Evolutionary conservation across 2,888 invertebrate genomes (phyloP), one percentile per base, ranked within the genome.

Genomic region (Griposia aprilina): DNA sequence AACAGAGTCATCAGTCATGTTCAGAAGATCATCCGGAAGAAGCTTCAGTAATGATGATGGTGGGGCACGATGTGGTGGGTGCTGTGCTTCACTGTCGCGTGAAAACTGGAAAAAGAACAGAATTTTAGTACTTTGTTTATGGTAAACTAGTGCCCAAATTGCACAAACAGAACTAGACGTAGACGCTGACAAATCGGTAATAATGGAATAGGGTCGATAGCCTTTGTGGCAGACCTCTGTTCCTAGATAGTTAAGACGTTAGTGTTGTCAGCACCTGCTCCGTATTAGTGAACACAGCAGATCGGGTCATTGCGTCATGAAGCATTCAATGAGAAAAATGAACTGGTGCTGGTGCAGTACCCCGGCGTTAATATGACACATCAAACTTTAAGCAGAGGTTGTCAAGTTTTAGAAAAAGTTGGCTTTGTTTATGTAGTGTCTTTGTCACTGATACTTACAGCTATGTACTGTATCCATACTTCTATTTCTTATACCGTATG

Each of bases 11-110:
- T 26, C 69, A 30, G 36, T 57, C 10, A 30, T 36, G 5, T 67
- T 80, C 55, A 80, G 36, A 72, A 76, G 50, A 65, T 67, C 45
- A 59, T 68, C 4, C 74, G 55, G 0, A 57, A 23, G 20, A n/a
- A 36, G 13, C 36, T 85, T 87, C 67, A 87, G 71, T 87, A 81
- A 41, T 87, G 84, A 70, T 78, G 26, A 23, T 87, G 73, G 65
- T 87, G 85, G 52, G 87, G 87, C 68, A 87, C 87, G 45, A 87
- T 87, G 82, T 94, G 94, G 66, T 93, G 90, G 11, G 90, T 91
- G 78, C 90, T 90, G 84, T 89, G 93, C 79, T 90, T 93, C 77
- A 90, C 91, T 60, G 85, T 90, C 67, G 94, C 93, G 78, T 94
- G 94, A 87, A 94, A 94, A 41, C 94, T 93, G 89, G 17, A 83